A percentile compares a stretch with the other conserved stretches of the same genome.
Conservation (phyloP, 2,888 invertebrate genomes). For the Nomada lathburiana region DNA sequence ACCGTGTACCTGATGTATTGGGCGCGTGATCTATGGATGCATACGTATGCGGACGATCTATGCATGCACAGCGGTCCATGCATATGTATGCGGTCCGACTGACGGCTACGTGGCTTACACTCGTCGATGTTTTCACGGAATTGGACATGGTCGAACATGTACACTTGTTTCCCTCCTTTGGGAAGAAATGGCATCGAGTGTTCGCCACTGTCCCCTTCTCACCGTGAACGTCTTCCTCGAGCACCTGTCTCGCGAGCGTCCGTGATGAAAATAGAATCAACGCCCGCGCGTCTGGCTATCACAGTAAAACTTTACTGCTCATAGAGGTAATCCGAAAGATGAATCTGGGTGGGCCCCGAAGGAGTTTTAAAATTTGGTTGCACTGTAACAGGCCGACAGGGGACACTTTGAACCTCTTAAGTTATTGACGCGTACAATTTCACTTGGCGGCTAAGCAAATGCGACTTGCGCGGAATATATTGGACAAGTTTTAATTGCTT, state of each 20-base stretch:
- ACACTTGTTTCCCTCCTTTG: not conserved
- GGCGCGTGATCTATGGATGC: no score
- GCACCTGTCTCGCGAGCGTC: not conserved
- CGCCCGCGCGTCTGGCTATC: no score
- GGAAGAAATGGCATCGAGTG: not conserved
- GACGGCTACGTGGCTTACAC: no score
- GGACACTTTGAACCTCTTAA: not conserved
- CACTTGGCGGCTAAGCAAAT: slow-evolving; percentile 21
- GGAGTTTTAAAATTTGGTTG: not conserved
- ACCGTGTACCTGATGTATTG: not conserved
- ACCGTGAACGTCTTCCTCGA: not conserved
- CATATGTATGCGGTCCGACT: no score
- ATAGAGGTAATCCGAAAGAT: no score
- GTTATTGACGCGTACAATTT: slow-evolving; percentile 12
- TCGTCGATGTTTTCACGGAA: slow-evolving; percentile 29
- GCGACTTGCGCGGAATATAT: slow-evolving; percentile 19
- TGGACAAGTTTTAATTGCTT: slow-evolving; percentile 51
- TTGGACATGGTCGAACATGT: slow-evolving; percentile 34
- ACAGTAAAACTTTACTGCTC: no score
- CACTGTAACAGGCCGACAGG: not conserved
- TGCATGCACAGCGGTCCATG: no score
- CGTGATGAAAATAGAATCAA: not conserved
- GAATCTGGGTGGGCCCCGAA: no score
- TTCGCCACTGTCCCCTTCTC: not conserved
- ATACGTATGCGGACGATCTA: no score